Percentiles rank a stretch among this genome's conserved stretches.
These are phyloP conservation scores for Zapus hudsonius DNA, from an alignment of 2,113 vertebrate species.

Conservation along the genomic window DNA sequence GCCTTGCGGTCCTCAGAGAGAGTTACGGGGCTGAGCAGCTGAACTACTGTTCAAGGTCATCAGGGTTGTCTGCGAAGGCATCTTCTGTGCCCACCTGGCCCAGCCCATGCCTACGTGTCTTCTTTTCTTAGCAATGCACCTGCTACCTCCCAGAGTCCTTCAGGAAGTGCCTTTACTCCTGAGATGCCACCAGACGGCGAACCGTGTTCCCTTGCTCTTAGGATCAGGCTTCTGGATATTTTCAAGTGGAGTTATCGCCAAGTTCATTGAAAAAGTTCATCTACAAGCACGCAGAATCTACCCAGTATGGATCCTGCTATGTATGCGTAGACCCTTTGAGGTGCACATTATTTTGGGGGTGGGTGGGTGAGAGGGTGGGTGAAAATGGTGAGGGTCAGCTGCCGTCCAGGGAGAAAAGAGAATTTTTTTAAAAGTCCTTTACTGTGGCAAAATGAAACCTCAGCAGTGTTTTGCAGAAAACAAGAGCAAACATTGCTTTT, in stretches of 20 bases:
- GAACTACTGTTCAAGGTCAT: constrained; percentile 27
- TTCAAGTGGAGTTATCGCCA: not conserved
- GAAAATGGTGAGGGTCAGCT: too few relatives aligned
- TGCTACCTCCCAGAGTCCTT: constrained; percentile 35
- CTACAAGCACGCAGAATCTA: not conserved
- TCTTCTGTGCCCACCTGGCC: constrained; percentile 37
- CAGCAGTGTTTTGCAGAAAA: constrained; percentile 42
- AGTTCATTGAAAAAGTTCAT: constrained; percentile 42
- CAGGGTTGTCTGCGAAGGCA: constrained; percentile 18
- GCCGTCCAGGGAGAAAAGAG: too few relatives aligned
- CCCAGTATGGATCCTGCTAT: not conserved
- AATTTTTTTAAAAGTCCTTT: not conserved
- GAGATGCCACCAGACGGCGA: not conserved
- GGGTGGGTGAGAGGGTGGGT: too few relatives aligned
- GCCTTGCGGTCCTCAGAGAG: not conserved
- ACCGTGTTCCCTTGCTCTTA: not conserved
- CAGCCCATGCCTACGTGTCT: not conserved
- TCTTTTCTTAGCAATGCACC: constrained; percentile 45
- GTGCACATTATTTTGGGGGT: not conserved
- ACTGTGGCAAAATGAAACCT: constrained; percentile 31
- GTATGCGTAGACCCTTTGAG: not conserved
- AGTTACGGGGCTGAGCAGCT: constrained; percentile 5
- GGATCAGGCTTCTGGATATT: not conserved
- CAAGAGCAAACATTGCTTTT: constrained; percentile 56
- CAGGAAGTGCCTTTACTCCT: constrained; percentile 72